These are phyloP conservation scores for Lysandra coridon DNA, from an alignment of 2,888 invertebrate species.

Conservation along the genomic window DNA sequence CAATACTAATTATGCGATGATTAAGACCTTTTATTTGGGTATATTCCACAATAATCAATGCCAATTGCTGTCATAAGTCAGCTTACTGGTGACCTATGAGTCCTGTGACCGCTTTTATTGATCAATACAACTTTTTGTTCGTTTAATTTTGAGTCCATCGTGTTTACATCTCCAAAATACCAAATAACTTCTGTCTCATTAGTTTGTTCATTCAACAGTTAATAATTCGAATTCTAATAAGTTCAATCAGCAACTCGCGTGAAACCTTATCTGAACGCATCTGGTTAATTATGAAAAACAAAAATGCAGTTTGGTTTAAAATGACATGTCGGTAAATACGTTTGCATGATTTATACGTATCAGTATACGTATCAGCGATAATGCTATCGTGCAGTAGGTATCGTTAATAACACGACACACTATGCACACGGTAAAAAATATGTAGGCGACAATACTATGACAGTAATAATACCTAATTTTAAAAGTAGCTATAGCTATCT, in stretches of 20 bases:
- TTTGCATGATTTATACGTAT: constrained; percentile 28
- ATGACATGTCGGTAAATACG: constrained; percentile 20
- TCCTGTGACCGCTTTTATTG: not conserved
- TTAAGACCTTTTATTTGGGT: constrained; percentile 21
- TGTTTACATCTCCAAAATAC: not conserved
- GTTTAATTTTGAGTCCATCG: not conserved
- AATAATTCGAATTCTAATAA: not conserved
- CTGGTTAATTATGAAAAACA: constrained; percentile 4
- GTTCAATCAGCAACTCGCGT: not conserved
- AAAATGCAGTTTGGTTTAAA: constrained; percentile 15
- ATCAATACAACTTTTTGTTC: not conserved
- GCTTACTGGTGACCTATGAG: not conserved
- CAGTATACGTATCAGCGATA: constrained; percentile 26
- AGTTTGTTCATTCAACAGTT: not conserved
- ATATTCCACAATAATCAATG: constrained; percentile 20
- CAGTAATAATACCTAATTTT: not conserved
- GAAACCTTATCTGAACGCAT: not conserved
- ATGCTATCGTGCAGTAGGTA: constrained; percentile 23
- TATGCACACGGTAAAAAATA: constrained; percentile 12
- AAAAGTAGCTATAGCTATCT: not conserved
- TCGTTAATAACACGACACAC: constrained; percentile 6
- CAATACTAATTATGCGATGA: constrained; percentile 19
- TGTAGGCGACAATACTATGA: not conserved
- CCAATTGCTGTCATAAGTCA: not conserved
- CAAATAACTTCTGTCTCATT: not conserved